Evolutionary conservation across 2,797 vertebrate genomes (phyloP), one percentile per base, ranked within the genome.

Genomic region (Mionectes olivaceus): DNA sequence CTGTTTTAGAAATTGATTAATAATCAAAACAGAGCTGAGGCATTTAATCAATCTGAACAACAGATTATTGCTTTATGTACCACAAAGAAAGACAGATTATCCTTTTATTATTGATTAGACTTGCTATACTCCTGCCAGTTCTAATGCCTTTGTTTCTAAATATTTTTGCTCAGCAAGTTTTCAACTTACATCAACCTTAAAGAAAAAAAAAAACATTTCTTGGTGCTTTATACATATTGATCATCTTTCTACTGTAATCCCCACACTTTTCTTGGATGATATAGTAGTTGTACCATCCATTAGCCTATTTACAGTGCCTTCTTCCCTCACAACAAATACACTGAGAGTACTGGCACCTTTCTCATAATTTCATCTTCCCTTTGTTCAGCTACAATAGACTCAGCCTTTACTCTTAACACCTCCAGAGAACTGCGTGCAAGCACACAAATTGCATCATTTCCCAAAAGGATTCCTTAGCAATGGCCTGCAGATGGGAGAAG

Each of bases 51-150:
- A 95, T 96, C 77, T 79, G 87, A 96, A 89, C 53, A 96, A 87
- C 53, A 90, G 95, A 95, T 97, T 95, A 97, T 95, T 97, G 88
- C 90, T 96, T 87, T 90, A 80, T 94, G 50, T 73, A 81, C 90
- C 71, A 96, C 85, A 96, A 93, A 95, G 96, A 96, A 94, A 96
- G 89, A 96, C 78, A 95, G 75, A 95, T 95, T 59, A 94, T 93
- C 71, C 80, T 97, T 96, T 95, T 97, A 96, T 97, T 96, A 97
- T 97, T 89, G 96, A 97, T 97, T 74, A 39, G 68, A 70, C 59
- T 80, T 50, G 80, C 39, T n/a, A 60, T 3, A 18, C 7, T 94
- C 22, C 67, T 60, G 80, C 73, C 87, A 96, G 74, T 57, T 92
- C 60, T 30, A 67, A 59, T 82, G 84, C 55, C 68, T 86, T 94